Conservation (phyloP, 1,140 invertebrate species). For the Polyergus mexicanus region DNA sequence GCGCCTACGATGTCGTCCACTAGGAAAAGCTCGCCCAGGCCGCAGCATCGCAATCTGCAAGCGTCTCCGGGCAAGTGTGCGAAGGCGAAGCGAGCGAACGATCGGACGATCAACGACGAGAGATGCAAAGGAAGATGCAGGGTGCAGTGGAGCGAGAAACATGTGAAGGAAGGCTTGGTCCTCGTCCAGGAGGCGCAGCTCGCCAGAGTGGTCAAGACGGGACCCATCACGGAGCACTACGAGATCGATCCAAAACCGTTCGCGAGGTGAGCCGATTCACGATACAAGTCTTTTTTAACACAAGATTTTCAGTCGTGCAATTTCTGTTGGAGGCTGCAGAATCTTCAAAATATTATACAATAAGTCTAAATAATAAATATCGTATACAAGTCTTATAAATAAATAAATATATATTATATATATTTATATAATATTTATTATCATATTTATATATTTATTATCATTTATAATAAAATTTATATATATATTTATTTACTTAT, state of each 20-base stretch:
- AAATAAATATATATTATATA: too few relatives aligned
- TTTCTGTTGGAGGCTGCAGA: neutral
- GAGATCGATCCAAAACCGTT: conserved; percentile 85
- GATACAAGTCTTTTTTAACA: neutral
- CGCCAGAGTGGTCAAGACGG: conserved; percentile 84
- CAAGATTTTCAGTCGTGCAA: neutral
- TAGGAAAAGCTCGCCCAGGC: conserved; percentile 81
- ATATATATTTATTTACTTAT: too few relatives aligned
- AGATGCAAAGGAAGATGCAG: conserved; percentile 83
- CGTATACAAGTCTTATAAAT: neutral
- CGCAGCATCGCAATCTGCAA: conserved; percentile 80
- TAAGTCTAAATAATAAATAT: neutral
- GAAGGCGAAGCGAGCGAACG: conserved; percentile 64
- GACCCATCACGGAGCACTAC: conserved; percentile 84
- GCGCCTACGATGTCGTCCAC: conserved; percentile 84
- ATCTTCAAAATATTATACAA: neutral
- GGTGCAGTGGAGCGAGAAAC: conserved; percentile 85
- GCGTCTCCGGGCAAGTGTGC: conserved; percentile 70
- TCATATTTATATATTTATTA: too few relatives aligned
- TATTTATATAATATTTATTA: too few relatives aligned
- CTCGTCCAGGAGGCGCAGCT: conserved; percentile 84
- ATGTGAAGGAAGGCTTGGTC: conserved; percentile 85
- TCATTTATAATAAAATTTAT: too few relatives aligned
- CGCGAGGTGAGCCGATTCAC: conserved; percentile 79
- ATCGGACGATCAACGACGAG: conserved; percentile 70